phyloP scores from a whole-genome alignment of 2,888 invertebrate species.

The Atethmia centrago region DNA sequence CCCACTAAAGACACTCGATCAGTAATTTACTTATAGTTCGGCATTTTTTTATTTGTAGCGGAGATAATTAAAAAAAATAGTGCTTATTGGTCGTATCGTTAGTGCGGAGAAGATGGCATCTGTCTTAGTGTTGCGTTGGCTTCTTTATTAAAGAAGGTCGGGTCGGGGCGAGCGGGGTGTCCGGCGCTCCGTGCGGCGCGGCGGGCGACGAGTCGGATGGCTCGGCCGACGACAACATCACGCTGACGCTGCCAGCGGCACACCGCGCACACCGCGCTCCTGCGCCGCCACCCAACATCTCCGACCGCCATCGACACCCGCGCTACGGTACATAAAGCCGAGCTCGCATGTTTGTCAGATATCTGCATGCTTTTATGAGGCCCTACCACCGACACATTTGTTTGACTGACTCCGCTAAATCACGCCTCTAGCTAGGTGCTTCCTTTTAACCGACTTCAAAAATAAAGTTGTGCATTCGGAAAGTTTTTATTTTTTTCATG shows the following conservation, averaged over 20 bases:
- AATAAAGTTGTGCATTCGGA: neutral
- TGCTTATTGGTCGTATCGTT: slow-evolving; percentile 1
- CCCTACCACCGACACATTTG: slow-evolving; percentile 19
- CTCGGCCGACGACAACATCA: slow-evolving; percentile 91
- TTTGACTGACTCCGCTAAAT: slow-evolving; percentile 1
- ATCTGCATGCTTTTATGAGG: slow-evolving; percentile 53
- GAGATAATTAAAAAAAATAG: neutral
- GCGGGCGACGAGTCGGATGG: slow-evolving; percentile 88
- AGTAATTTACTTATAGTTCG: neutral
- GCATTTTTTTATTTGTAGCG: neutral
- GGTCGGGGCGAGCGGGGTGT: slow-evolving; percentile 55
- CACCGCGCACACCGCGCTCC: slow-evolving; percentile 61
- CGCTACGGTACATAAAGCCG: slow-evolving; percentile 74
- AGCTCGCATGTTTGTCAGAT: slow-evolving; percentile 66
- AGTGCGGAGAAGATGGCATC: slow-evolving; percentile 9
- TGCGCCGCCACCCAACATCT: slow-evolving; percentile 48
- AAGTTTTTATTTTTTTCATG: neutral
- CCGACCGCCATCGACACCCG: slow-evolving; percentile 65
- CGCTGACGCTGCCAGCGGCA: slow-evolving; percentile 89
- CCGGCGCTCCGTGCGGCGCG: slow-evolving; percentile 56
- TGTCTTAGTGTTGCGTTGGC: slow-evolving; percentile 54
- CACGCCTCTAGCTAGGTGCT: neutral
- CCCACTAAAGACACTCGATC: neutral
- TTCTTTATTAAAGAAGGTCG: slow-evolving; percentile 65
- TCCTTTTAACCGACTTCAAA: neutral